Evolutionary conservation across 2,113 vertebrate species (phyloP), one percentile per base, ranked within the genome.

Genomic region (Bothrops jararaca): DNA sequence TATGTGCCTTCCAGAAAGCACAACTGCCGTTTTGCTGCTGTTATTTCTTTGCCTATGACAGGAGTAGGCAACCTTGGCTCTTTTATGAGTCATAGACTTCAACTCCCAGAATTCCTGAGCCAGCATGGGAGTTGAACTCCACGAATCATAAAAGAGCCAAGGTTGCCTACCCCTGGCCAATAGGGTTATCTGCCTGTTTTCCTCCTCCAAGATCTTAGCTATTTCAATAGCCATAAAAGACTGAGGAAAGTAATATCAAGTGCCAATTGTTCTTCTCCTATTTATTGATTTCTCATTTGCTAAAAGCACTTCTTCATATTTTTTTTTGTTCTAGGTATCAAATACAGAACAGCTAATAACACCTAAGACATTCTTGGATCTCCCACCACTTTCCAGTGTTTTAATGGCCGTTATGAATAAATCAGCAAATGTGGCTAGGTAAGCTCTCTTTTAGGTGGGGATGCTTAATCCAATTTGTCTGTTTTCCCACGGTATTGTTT

Each of bases 311-410:
- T 53, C 4, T 64, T 64, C 89, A 1, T 90, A 39, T 93, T 94
- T 45, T 90, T 90, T 34, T 6, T 12, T 85, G 4, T 0, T 96
- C 89, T 48, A 98, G 98, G 89, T 89, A 94, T 96, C 97, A 88
- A 95, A 96, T 95, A 92, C 94, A 48, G 96, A 98, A 94, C 98
- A 98, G 11, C 89, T 98, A 34, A 91, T 91, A 24, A 58, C 95
- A 4, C 98, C 98, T 3, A 97, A 97, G 94, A 94, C 96, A 1
- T 24, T 98, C 85, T 96, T 98, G 34, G 98, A 99, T 60, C 98
- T 99, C 94, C 98, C 99, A 3, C 98, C 98, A 22, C 97, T 99
- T 92, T 99, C 99, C 93, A 96, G 96, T 91, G 92, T 96, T 92
- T 96, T 99, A 56, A 96, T 99, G 88, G 94, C 97, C 15, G 90